These are phyloP conservation scores for Anagrus nilaparvatae DNA, from an alignment of 1,140 invertebrate species.

Conservation along the genomic window DNA sequence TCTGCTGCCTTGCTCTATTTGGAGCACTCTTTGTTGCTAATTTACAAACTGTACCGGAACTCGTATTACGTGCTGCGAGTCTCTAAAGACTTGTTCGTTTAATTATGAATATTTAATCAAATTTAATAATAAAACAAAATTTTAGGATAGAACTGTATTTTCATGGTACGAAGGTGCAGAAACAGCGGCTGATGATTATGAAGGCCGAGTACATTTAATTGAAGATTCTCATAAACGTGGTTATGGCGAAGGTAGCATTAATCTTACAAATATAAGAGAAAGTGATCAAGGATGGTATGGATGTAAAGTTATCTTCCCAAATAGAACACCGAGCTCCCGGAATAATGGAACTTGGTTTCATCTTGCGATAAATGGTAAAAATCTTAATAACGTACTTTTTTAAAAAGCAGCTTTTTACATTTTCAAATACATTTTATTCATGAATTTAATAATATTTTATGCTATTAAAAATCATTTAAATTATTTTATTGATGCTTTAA, in stretches of 20 bases:
- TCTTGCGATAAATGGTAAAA: constrained; percentile 72
- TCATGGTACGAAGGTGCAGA: constrained; percentile 72
- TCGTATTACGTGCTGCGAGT: no score
- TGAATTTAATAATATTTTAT: no score
- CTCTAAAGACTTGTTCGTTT: no score
- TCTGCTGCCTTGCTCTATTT: no score
- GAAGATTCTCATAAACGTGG: constrained; percentile 38
- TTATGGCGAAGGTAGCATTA: constrained; percentile 71
- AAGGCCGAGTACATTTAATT: constrained; percentile 58
- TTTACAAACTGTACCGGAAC: no score
- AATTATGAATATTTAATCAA: no score
- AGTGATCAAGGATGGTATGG: constrained; percentile 87
- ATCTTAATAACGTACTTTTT: neutral
- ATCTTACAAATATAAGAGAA: constrained; percentile 79
- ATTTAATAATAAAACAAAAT: no score
- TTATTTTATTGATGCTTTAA: no score
- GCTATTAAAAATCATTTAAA: no score
- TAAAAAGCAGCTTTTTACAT: no score
- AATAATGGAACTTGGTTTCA: constrained; percentile 86
- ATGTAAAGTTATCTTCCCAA: constrained; percentile 80
- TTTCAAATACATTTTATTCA: no score
- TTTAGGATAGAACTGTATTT: constrained; percentile 59
- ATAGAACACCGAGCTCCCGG: constrained; percentile 66
- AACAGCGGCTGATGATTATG: constrained; percentile 59
- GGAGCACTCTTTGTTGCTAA: no score